Evolutionary conservation across 2,797 vertebrate genomes (phyloP), one percentile per base, ranked within the genome.

Genomic region (Emydoidea blandingii): DNA sequence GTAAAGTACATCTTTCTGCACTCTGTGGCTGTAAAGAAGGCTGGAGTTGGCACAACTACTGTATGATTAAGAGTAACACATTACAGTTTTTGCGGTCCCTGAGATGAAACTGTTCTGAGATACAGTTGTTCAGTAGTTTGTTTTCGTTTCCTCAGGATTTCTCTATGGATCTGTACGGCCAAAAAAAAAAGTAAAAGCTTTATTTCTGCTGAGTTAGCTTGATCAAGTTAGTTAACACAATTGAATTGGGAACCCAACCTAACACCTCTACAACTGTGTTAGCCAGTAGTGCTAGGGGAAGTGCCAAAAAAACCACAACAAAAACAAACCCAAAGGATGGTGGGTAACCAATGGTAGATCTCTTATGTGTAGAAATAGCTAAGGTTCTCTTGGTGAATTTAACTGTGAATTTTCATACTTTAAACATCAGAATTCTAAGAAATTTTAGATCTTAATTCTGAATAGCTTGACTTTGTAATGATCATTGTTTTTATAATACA

Each of bases 151-250:
- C 2, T 62, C 59, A 62, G 50, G 18, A 87, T 97, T 94, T 94
- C 90, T 96, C 83, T 84, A 34, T 91, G 85, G 49, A 93, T 96
- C 96, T 88, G 81, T 91, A 82, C 76, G 88, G 92, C 34, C 31
- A 34, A 34, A 62, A 62, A 16, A 62, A 62, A 31, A 18, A 16
- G 59, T 19, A 34, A 65, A 65, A 65, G 34, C 31, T 19, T 37
- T n/a, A 21, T n/a, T 68, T n/a, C 34, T 68, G 34, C 62, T 68
- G 34, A 65, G 34, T 68, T 68, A 68, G 34, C 34, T 68, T 57
- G 29, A 57, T 12, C 56, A 57, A 29, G 56, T 57, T 68, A 68
- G 34, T 34, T n/a, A 68, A n/a, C 34, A 68, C 16, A 68, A 68
- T 68, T 68, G 62, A 68, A 37, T n/a, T n/a, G 15, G 34, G 62